Conservation (phyloP, 2,888 invertebrate species). For the Ormyrus pomaceus region DNA sequence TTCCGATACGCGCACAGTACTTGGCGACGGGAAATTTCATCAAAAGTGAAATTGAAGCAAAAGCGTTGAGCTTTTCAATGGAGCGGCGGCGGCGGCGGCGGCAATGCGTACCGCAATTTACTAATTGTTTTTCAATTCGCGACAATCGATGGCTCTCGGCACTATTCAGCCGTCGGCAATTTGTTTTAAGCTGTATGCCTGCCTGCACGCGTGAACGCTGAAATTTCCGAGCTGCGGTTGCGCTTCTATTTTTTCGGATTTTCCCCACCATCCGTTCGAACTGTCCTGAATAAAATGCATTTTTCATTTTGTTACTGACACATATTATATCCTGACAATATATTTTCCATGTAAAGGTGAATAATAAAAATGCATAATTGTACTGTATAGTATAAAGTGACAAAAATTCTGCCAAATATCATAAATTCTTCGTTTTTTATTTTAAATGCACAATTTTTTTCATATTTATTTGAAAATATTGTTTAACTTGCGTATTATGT, state of each 20-base stretch:
- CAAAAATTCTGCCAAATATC: not conserved
- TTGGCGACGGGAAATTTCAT: constrained; percentile 47
- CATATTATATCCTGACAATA: constrained; percentile 39
- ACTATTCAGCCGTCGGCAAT: constrained; percentile 52
- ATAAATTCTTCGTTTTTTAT: not conserved
- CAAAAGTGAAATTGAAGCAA: constrained; percentile 49
- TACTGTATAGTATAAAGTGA: not conserved
- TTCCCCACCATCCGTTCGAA: constrained; percentile 9
- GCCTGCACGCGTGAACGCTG: not conserved
- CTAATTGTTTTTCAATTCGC: constrained; percentile 73
- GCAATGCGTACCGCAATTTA: constrained; percentile 67
- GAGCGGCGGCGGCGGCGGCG: constrained; percentile 30
- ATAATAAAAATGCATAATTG: too few relatives aligned
- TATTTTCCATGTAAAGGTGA: constrained; percentile 15
- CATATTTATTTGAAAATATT: not conserved
- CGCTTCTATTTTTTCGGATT: constrained; percentile 37
- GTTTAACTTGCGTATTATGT: too few relatives aligned
- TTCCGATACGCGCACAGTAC: constrained; percentile 4
- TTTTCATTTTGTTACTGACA: constrained; percentile 45
- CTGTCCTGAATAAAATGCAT: constrained; percentile 19
- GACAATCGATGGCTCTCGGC: constrained; percentile 65
- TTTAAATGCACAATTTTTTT: not conserved
- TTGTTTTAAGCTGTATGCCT: constrained; percentile 47
- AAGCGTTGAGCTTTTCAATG: constrained; percentile 43
- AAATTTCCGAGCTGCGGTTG: constrained; percentile 26